These are phyloP conservation scores for Ciona savignyi DNA, from an alignment of 23 tunicate species.

Conservation along the genomic window DNA sequence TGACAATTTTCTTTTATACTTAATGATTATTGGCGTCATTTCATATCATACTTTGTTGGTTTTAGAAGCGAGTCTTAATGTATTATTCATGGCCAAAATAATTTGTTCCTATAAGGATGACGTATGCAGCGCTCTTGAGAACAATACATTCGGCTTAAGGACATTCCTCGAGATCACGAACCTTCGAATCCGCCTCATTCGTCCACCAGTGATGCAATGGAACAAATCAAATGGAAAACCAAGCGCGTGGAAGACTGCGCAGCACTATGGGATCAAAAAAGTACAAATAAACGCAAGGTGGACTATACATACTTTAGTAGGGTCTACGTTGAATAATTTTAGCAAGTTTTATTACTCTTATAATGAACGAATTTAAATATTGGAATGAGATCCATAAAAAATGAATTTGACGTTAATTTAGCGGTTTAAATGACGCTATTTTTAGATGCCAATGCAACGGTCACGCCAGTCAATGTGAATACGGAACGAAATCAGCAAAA, in stretches of 20 bases:
- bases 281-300: constrained; percentile 48
- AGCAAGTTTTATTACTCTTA: too few relatives aligned
- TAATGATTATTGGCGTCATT: neutral
- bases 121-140: constrained; percentile 11
- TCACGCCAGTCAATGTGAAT: constrained; percentile 37
- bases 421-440: too few relatives aligned
- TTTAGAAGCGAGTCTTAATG: neutral
- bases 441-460: constrained; percentile 73
- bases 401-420: too few relatives aligned
- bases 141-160: constrained; percentile 3
- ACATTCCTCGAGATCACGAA: constrained; percentile 42
- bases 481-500: constrained; percentile 3
- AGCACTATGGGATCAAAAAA: constrained; percentile 51
- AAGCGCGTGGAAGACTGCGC: neutral
- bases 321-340: too few relatives aligned
- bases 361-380: too few relatives aligned
- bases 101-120: neutral
- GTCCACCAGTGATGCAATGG: constrained; percentile 27
- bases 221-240: neutral
- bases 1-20: neutral
- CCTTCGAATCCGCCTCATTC: constrained; percentile 33
- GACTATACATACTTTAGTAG: too few relatives aligned
- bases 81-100: neutral
- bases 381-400: too few relatives aligned
- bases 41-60: neutral